These are phyloP conservation scores for Pseudorasbora parva DNA, from an alignment of 2,113 vertebrate genomes.

Conservation along the genomic window DNA sequence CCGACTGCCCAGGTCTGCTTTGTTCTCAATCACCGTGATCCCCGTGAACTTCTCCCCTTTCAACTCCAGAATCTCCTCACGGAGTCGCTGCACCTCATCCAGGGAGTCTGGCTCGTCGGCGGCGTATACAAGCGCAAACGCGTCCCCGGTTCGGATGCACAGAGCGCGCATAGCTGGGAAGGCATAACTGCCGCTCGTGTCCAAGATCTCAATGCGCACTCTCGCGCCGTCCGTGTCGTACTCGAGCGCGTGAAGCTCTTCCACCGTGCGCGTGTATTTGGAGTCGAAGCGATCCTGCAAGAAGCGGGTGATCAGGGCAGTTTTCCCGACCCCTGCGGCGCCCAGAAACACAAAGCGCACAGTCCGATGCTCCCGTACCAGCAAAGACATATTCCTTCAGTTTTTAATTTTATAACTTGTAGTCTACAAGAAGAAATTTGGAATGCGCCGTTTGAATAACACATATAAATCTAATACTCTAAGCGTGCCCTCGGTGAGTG, in stretches of 20 bases:
- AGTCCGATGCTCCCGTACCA: constrained; percentile 50
- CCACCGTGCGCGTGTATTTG: constrained; percentile 76
- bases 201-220: constrained; percentile 73
- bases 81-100: constrained; percentile 69
- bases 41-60: constrained; percentile 55
- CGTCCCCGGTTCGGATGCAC: constrained; percentile 73
- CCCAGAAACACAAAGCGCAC: constrained; percentile 76
- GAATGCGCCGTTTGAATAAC: background rate
- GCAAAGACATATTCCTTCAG: constrained; percentile 60
- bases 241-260: constrained; percentile 75
- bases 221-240: constrained; percentile 58
- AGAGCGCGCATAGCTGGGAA: constrained; percentile 80
- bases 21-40: constrained; percentile 72
- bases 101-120: constrained; percentile 70
- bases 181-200: constrained; percentile 78
- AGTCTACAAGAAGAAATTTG: background rate
- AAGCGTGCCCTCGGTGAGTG: background rate
- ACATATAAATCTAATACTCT: background rate
- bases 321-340: constrained; percentile 77
- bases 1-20: constrained; percentile 63
- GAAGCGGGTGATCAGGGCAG: constrained; percentile 74
- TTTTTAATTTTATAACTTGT: background rate
- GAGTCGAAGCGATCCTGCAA: constrained; percentile 70
- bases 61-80: constrained; percentile 71
- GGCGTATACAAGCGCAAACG: constrained; percentile 75